Evolutionary conservation across 2,113 vertebrate genomes (phyloP).

Genomic region (Syngnathus floridae): DNA sequence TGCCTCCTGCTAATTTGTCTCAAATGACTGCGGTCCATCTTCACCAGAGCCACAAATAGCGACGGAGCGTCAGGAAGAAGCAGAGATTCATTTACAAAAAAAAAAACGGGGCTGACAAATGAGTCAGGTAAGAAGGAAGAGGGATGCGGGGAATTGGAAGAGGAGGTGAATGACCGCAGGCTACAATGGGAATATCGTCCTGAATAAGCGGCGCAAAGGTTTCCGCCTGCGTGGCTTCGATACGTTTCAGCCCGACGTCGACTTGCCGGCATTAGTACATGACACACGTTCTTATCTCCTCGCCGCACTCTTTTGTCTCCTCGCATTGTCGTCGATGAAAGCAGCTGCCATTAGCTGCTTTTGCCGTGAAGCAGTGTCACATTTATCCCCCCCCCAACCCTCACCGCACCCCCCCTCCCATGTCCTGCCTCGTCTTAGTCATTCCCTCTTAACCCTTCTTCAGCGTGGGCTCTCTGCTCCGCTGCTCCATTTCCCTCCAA

Average conservation of each 20-base stretch:
- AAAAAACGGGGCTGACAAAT: slow-evolving; percentile 19
- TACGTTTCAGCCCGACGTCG: slow-evolving; percentile 20
- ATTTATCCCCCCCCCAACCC: neutral
- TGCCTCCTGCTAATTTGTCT: slow-evolving; percentile 43
- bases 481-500: slow-evolving; percentile 1
- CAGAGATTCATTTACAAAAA: slow-evolving; percentile 34
- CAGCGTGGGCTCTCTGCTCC: neutral
- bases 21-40: slow-evolving; percentile 57
- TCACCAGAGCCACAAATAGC: slow-evolving; percentile 37
- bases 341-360: neutral
- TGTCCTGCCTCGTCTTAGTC: neutral
- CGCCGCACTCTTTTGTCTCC: slow-evolving; percentile 3
- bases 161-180: neutral
- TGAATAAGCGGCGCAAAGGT: slow-evolving; percentile 14
- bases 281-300: slow-evolving; percentile 17
- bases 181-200: slow-evolving; percentile 12
- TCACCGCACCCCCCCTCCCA: too few species aligned
- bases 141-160: slow-evolving; percentile 38
- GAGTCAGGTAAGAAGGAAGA: slow-evolving; percentile 8
- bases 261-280: slow-evolving; percentile 14
- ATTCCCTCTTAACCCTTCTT: slow-evolving; percentile 22
- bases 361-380: neutral
- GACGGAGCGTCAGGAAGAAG: slow-evolving; percentile 19
- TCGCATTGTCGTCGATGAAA: neutral
- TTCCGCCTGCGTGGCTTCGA: slow-evolving; percentile 25